Evolutionary conservation across 2,797 vertebrate species (phyloP).

Genomic region (Melanotaenia maccullochi): DNA sequence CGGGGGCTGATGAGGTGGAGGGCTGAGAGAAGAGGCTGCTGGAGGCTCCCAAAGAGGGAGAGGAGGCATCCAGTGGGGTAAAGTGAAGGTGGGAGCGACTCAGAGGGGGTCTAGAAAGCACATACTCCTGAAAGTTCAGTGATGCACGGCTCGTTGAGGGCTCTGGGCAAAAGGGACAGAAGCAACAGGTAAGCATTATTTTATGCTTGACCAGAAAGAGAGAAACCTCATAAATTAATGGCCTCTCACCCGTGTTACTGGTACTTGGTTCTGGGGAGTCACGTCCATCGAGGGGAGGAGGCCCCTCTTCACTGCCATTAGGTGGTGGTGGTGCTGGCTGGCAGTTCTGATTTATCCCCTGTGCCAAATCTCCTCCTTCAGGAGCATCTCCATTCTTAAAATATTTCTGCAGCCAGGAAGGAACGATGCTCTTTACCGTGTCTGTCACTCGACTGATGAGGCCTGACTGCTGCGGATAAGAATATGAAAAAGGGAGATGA

Average conservation of each 20-base stretch:
- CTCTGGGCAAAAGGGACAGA: conserved; percentile 77
- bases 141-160: conserved; percentile 91
- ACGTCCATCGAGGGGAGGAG: conserved; percentile 82
- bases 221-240: not conserved
- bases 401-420: conserved; percentile 95
- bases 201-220: not conserved
- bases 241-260: conserved; percentile 87
- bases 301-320: conserved; percentile 82
- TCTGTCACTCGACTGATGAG: conserved; percentile 95
- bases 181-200: conserved; percentile 5
- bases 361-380: conserved; percentile 65
- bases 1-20: conserved; percentile 90
- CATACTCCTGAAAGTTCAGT: conserved; percentile 89
- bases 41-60: conserved; percentile 76
- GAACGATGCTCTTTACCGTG: conserved; percentile 97
- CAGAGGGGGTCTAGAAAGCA: conserved; percentile 92
- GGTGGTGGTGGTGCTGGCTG: conserved; percentile 79
- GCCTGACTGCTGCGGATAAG: conserved; percentile 83
- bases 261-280: conserved; percentile 89
- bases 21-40: conserved; percentile 87
- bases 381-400: conserved; percentile 86
- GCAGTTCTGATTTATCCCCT: conserved; percentile 75
- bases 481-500: conserved; percentile 19
- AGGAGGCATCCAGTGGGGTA: conserved; percentile 84
- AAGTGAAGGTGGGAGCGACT: conserved; percentile 93